phyloP scores from a whole-genome alignment of 2,113 vertebrate species.

The human (Homo sapiens) region DNA sequence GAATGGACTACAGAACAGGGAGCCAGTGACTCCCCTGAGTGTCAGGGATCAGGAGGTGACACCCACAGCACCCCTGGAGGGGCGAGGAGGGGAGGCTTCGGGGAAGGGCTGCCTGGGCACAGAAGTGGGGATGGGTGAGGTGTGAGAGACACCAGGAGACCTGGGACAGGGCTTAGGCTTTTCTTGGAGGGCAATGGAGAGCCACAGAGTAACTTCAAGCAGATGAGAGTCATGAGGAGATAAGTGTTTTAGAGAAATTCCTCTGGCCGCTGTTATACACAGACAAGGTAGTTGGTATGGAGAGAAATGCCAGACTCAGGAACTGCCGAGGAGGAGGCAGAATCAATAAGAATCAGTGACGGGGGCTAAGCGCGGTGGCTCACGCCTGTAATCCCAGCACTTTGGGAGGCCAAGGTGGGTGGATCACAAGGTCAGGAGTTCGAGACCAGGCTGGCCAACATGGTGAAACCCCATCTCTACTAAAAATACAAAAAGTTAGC shows the following conservation, averaged over 20 bases:
- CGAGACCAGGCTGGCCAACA: too few relatives aligned
- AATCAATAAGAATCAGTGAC: background rate
- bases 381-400: too few relatives aligned
- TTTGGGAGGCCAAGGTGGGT: too few relatives aligned
- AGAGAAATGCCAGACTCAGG: background rate
- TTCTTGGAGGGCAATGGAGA: background rate
- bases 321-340: background rate
- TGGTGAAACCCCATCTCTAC: too few relatives aligned
- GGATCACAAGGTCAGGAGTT: too few relatives aligned
- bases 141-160: background rate
- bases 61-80: background rate
- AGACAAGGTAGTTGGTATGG: background rate
- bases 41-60: background rate
- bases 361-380: too few relatives aligned
- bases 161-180: background rate
- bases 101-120: background rate
- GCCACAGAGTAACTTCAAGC: slow-evolving; percentile 22
- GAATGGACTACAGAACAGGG: background rate
- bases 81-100: background rate
- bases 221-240: slow-evolving; percentile 20
- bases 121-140: background rate
- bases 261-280: background rate
- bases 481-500: too few relatives aligned
- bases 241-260: slow-evolving; percentile 15
- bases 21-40: background rate